These are phyloP conservation scores for Platyrinchus mystaceus DNA, from an alignment of 2,797 vertebrate species.

Conservation along the genomic window DNA sequence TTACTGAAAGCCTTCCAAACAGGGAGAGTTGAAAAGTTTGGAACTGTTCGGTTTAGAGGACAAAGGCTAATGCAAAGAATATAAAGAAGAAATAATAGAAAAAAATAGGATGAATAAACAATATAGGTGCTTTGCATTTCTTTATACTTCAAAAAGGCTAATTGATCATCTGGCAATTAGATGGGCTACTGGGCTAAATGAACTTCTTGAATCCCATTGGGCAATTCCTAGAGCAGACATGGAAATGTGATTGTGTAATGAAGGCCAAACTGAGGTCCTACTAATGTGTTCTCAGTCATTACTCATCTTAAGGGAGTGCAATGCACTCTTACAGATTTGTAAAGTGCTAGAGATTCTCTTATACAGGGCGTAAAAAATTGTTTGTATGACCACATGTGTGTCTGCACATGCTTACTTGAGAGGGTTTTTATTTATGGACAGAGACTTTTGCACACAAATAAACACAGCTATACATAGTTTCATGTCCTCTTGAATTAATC, in stretches of 20 bases:
- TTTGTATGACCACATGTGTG: background rate
- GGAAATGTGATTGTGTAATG: constrained; percentile 7
- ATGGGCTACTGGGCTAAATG: background rate
- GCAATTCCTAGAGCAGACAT: background rate
- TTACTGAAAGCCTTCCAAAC: background rate
- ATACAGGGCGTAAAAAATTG: background rate
- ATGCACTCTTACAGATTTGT: constrained; percentile 30
- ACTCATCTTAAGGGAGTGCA: constrained; percentile 19
- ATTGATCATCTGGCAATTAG: background rate
- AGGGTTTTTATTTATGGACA: constrained; percentile 11
- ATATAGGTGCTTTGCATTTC: background rate
- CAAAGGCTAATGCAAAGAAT: background rate
- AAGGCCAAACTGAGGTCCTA: constrained; percentile 4
- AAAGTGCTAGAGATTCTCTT: constrained; percentile 42
- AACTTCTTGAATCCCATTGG: background rate
- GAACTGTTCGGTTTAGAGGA: background rate
- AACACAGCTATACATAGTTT: background rate
- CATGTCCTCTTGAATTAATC: background rate
- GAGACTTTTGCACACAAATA: background rate
- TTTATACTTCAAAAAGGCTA: background rate
- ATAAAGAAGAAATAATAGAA: background rate
- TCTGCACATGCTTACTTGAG: background rate
- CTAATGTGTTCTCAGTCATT: constrained; percentile 20
- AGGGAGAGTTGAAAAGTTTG: background rate
- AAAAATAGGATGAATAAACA: background rate